Percentiles rank a stretch among this genome's conserved stretches.
These are phyloP conservation scores for Equus przewalskii DNA, from an alignment of 2,113 vertebrate genomes.

Conservation along the genomic window DNA sequence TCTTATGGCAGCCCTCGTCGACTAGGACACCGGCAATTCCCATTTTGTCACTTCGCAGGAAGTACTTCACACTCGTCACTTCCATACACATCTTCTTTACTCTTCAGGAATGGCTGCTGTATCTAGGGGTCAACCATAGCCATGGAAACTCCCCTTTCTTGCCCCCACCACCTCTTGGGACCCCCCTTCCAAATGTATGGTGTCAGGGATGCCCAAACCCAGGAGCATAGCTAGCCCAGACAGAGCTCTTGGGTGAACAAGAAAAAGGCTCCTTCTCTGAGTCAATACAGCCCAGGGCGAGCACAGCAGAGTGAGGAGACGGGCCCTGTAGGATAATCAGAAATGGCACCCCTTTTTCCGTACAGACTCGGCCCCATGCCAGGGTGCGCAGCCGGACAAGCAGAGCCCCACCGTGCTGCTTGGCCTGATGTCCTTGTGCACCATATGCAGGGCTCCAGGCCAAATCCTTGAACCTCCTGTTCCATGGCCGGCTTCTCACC, in stretches of 20 bases:
- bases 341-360: not conserved
- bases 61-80: not conserved
- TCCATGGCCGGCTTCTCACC: not conserved
- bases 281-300: not conserved
- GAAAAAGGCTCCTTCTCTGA: not conserved
- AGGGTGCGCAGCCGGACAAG: too few species aligned
- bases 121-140: not conserved
- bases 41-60: not conserved
- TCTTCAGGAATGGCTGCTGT: not conserved
- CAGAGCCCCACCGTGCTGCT: rapidly evolving
- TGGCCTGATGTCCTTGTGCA: not conserved
- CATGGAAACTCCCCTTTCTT: too few species aligned
- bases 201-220: not conserved
- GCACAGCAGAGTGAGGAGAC: rapidly evolving
- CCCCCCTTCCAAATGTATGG: not conserved
- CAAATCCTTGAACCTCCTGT: not conserved
- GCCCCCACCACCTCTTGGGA: not conserved
- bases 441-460: not conserved
- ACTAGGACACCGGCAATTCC: not conserved
- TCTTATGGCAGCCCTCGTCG: not conserved
- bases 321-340: not conserved
- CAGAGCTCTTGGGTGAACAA: not conserved
- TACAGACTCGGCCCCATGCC: not conserved
- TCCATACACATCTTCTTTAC: not conserved
- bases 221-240: not conserved